These are phyloP conservation scores for Buathra laborator DNA, from an alignment of 2,888 invertebrate species.

Conservation along the genomic window DNA sequence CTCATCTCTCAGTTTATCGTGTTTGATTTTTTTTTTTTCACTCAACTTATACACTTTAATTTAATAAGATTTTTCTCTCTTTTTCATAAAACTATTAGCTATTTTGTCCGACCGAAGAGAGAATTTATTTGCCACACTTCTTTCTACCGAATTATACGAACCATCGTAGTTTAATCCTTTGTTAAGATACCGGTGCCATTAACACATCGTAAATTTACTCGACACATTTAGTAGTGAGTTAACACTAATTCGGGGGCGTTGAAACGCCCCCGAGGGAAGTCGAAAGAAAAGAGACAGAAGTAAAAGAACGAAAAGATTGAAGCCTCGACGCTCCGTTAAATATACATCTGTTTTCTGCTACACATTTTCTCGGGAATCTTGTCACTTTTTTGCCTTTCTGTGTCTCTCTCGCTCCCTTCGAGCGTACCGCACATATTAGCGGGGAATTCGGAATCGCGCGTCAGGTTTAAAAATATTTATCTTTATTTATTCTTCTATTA, in stretches of 20 bases:
- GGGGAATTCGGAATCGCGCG: slow-evolving; percentile 43
- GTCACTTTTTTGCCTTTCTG: slow-evolving; percentile 60
- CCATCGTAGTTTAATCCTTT: slow-evolving; percentile 61
- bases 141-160: slow-evolving; percentile 13
- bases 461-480: neutral
- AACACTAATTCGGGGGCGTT: slow-evolving; percentile 83
- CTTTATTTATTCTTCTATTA: neutral
- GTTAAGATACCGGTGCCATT: slow-evolving; percentile 70
- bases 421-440: slow-evolving; percentile 10
- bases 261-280: slow-evolving; percentile 70
- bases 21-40: neutral
- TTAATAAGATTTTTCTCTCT: slow-evolving; percentile 10
- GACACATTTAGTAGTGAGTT: slow-evolving; percentile 79
- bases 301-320: slow-evolving; percentile 26
- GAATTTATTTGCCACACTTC: slow-evolving; percentile 33
- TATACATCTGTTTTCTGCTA: slow-evolving; percentile 77
- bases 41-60: neutral
- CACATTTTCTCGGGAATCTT: slow-evolving; percentile 73
- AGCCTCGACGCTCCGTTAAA: slow-evolving; percentile 77
- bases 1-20: slow-evolving; percentile 20
- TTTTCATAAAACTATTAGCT: neutral
- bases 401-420: slow-evolving; percentile 42
- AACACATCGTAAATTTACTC: slow-evolving; percentile 79
- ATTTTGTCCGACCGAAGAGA: slow-evolving; percentile 29
- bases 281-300: slow-evolving; percentile 55